Percentiles rank a stretch among this genome's conserved stretches.
phyloP scores from a whole-genome alignment of 1,140 invertebrate species.

The Habropoda laboriosa region DNA sequence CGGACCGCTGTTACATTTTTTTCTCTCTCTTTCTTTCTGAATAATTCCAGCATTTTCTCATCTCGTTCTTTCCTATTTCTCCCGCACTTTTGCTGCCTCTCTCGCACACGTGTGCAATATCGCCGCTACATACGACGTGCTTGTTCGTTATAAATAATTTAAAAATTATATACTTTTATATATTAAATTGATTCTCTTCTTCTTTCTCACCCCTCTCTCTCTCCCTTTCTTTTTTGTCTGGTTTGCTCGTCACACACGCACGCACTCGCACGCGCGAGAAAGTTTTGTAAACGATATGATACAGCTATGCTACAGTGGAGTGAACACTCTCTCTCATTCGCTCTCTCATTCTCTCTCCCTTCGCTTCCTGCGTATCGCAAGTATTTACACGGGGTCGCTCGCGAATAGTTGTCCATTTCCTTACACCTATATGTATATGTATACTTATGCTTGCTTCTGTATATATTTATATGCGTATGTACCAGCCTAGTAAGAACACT shows the following conservation, averaged over 20 bases:
- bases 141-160: constrained; percentile 65
- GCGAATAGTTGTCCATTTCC: constrained; percentile 57
- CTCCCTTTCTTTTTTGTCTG: not conserved
- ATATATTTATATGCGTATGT: constrained; percentile 36
- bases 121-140: constrained; percentile 14
- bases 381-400: constrained; percentile 67
- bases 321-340: not conserved
- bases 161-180: constrained; percentile 67
- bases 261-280: constrained; percentile 38
- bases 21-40: no score
- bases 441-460: constrained; percentile 50
- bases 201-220: no score
- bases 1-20: no score
- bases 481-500: constrained; percentile 37
- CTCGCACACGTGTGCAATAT: not conserved
- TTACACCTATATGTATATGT: constrained; percentile 52
- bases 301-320: constrained; percentile 69
- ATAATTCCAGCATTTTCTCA: constrained; percentile 1
- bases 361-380: constrained; percentile 35
- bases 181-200: constrained; percentile 49
- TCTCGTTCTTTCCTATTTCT: constrained; percentile 16
- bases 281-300: constrained; percentile 70
- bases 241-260: constrained; percentile 24
- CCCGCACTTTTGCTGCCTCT: not conserved
- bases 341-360: not conserved